Conservation (phyloP, 2,888 invertebrate species). For the Spicauda simplicius region DNA sequence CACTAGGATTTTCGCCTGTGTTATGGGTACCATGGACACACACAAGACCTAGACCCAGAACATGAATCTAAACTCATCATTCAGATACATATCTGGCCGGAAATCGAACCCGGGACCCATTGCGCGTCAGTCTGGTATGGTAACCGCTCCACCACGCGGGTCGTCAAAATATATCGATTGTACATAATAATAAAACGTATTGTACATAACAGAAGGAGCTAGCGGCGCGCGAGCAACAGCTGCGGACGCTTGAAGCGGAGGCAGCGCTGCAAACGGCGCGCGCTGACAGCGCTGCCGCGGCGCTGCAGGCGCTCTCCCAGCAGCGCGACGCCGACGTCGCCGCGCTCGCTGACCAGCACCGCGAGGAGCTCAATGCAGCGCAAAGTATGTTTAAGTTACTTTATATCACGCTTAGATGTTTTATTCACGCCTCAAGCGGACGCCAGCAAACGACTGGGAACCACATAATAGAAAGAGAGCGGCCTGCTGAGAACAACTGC, state of each 20-base stretch:
- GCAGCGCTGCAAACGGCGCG: slow-evolving; percentile 65
- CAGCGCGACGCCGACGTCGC: slow-evolving; percentile 64
- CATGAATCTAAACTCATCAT: too few species aligned
- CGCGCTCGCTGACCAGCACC: slow-evolving; percentile 67
- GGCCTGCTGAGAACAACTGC: slow-evolving; percentile 80
- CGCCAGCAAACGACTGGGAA: too few species aligned
- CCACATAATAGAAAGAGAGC: slow-evolving; percentile 65
- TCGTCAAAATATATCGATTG: too few species aligned
- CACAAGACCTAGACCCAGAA: too few species aligned
- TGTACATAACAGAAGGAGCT: slow-evolving; percentile 66
- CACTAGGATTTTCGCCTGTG: too few species aligned
- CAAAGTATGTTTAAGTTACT: slow-evolving; percentile 61
- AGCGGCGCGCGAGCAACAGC: slow-evolving; percentile 79
- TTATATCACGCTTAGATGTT: not conserved
- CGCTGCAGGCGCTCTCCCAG: slow-evolving; percentile 65
- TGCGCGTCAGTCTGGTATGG: too few species aligned
- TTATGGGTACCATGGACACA: too few species aligned
- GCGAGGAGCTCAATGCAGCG: slow-evolving; percentile 75
- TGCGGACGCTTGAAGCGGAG: slow-evolving; percentile 74
- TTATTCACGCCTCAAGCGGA: too few species aligned
- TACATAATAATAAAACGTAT: too few species aligned
- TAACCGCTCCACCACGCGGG: too few species aligned
- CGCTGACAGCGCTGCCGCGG: slow-evolving; percentile 68
- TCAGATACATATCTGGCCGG: too few species aligned
- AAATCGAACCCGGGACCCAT: too few species aligned